Evolutionary conservation across 2,113 vertebrate species (phyloP).

Genomic region (Cinclus cinclus): DNA sequence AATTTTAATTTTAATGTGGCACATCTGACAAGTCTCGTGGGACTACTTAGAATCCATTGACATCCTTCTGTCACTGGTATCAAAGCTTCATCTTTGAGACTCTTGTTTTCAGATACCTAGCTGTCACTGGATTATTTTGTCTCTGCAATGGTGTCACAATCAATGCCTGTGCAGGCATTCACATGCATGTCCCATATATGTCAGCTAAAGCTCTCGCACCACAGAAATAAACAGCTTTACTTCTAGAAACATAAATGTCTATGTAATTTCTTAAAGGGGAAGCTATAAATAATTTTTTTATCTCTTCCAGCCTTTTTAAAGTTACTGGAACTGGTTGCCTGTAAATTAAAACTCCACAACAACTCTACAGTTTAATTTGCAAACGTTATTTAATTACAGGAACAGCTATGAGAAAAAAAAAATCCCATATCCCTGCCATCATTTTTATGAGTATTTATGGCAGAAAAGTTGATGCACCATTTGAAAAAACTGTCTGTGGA

Average conservation of each 20-base stretch:
- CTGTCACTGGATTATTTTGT: neutral
- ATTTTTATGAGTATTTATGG: neutral
- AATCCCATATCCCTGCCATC: neutral
- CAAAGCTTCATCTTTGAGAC: conserved; percentile 35
- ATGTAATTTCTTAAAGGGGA: neutral
- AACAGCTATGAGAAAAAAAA: neutral
- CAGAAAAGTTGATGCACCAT: neutral
- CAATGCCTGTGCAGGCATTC: neutral
- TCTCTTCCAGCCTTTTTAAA: neutral
- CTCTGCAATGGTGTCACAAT: neutral
- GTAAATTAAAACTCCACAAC: neutral
- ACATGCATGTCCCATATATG: neutral
- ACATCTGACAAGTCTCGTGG: conserved; percentile 48
- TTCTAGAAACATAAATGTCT: neutral
- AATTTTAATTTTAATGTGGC: conserved; percentile 51
- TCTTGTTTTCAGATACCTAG: conserved; percentile 11
- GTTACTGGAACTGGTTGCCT: neutral
- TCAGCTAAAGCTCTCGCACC: neutral
- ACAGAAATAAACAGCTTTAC: neutral
- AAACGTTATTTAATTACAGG: neutral
- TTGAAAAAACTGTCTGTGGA: neutral
- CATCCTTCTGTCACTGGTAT: conserved; percentile 52
- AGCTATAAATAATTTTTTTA: neutral
- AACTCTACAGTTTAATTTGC: neutral
- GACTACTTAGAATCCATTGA: conserved; percentile 33